Percentiles rank a stretch among this genome's conserved stretches.
These are phyloP conservation scores for Anticlea derivata DNA, from an alignment of 2,888 invertebrate genomes.

Conservation along the genomic window DNA sequence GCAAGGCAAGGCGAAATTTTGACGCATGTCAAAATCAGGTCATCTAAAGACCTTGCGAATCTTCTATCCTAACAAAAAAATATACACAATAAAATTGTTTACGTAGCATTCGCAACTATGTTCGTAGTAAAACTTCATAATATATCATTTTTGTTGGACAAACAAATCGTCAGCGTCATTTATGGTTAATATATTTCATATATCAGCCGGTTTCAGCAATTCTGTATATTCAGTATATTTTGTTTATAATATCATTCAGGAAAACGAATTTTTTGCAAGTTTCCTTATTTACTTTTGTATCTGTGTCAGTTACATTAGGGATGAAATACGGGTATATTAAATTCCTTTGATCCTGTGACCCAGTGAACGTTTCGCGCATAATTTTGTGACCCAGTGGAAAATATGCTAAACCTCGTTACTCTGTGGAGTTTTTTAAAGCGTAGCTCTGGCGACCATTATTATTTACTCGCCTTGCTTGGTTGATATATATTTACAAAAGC, in stretches of 20 bases:
- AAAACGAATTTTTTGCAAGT: constrained; percentile 6
- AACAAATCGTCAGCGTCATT: constrained; percentile 6
- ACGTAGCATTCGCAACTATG: too few species aligned
- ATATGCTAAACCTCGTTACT: background rate
- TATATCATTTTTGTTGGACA: constrained; percentile 15
- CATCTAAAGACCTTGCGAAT: too few species aligned
- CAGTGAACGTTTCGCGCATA: background rate
- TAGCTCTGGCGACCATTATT: background rate
- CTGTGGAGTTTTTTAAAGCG: background rate
- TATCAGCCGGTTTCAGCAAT: constrained; percentile 1
- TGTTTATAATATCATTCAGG: constrained; percentile 12
- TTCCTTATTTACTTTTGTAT: constrained; percentile 15
- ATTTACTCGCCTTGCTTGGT: background rate
- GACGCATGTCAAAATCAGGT: too few species aligned
- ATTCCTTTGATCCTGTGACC: constrained; percentile 10
- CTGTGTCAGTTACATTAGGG: background rate
- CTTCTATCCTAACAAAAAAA: too few species aligned
- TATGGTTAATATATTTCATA: constrained; percentile 14
- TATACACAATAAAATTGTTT: too few species aligned
- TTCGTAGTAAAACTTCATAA: constrained; percentile 1
- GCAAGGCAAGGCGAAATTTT: too few species aligned
- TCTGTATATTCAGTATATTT: constrained; percentile 2
- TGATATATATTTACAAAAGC: background rate
- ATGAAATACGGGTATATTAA: constrained; percentile 5
- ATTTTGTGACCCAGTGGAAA: background rate